Base-by-base conservation (phyloP, 1,140 invertebrate species). In the Musca vetustissima region DNA sequence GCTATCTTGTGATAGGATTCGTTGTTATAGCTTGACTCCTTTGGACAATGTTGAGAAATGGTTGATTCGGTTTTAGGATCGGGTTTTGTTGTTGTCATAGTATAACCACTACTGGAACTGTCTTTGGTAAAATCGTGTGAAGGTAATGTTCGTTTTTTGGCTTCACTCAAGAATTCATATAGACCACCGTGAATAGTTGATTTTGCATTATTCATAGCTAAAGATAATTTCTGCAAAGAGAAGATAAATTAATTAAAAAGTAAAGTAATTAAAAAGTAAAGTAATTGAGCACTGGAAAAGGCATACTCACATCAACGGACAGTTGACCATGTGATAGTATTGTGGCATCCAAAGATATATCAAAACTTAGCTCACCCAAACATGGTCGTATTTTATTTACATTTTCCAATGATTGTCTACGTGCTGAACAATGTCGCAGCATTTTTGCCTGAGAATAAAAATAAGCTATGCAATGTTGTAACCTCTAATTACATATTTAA, bases 311-410 rank as follows among this genome's bases (percentile, higher is more conserved):
- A 86, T 93, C 90, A 53, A 93, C 87, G 68, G 91, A 91, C 32
- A 93, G 83, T 50, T 91, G 90, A 13, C 90, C 90, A 72, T 91
- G 90, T 21, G 90, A 91, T 74, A 89, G 87, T 14, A 93, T 81
- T 4, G 90, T 90, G 0, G 90, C 90, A 82, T 93, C 91, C 28
- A 91, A 80, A 7, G 88, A 85, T n/a, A 93, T 84, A 67, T 89
- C 89, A 73, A 92, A 92, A 21, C 87, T 87, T 4, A 91, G 84
- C 78, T 93, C 89, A 3, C 87, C 89, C 24, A 93, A 82, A 73
- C 88, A 88, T 1, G 88, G 86, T 65, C 71, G 84, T 73, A 79
- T 75, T 48, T 79, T 78, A 65, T 82, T 80, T 3, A 79, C 68
- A 71, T 82, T 78, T 52, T 82, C 76, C 57, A 82, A 67, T 0